phyloP scores from a whole-genome alignment of 2,888 invertebrate species.

The Nephrotoma flavescens region DNA sequence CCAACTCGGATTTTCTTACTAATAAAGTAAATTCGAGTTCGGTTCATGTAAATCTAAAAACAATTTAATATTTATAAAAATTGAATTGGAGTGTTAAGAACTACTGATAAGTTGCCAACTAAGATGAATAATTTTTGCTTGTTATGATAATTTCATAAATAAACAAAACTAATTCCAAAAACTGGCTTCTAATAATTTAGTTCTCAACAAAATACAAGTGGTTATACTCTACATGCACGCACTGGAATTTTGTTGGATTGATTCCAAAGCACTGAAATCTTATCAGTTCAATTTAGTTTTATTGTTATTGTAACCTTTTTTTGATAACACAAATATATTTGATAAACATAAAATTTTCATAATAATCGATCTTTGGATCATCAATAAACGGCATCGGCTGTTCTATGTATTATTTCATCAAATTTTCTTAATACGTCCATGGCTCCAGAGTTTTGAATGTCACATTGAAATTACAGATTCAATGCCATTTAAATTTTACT shows the following conservation, averaged over 20 bases:
- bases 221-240: not conserved
- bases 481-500: not conserved
- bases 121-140: too few relatives aligned
- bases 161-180: too few relatives aligned
- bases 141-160: too few relatives aligned
- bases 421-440: not conserved
- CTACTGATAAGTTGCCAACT: too few relatives aligned
- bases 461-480: not conserved
- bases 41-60: too few relatives aligned
- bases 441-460: not conserved
- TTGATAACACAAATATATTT: not conserved
- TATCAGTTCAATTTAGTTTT: not conserved
- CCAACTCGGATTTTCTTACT: too few relatives aligned
- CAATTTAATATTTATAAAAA: too few relatives aligned
- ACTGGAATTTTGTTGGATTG: not conserved
- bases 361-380: not conserved
- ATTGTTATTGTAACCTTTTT: not conserved
- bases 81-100: too few relatives aligned
- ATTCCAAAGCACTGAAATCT: not conserved
- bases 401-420: too few relatives aligned
- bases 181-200: too few relatives aligned
- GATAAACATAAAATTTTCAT: not conserved
- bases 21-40: too few relatives aligned
- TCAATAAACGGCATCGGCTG: not conserved
- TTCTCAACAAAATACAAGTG: not conserved